Evolutionary conservation across 1,140 invertebrate species (phyloP).

Genomic region (Pomacea maculata): DNA sequence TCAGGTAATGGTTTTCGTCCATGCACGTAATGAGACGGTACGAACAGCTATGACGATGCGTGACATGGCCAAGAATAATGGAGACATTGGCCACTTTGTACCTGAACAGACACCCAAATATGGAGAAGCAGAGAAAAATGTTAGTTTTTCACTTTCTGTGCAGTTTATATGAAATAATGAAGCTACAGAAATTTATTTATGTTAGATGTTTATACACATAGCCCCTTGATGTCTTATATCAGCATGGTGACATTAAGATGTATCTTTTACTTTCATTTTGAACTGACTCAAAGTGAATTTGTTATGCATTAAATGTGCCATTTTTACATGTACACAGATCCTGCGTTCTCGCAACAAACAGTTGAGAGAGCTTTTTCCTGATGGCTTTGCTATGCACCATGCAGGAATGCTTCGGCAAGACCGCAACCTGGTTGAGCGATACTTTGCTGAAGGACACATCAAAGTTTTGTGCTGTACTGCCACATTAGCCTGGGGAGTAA

Average conservation of each 20-base stretch:
- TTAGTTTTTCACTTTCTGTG: conserved; percentile 39
- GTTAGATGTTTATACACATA: background rate
- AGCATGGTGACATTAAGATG: background rate
- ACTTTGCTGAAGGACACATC: conserved; percentile 80
- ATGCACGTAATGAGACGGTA: conserved; percentile 94
- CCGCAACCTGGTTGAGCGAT: conserved; percentile 71
- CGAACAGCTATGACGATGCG: conserved; percentile 78
- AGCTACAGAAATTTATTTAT: background rate
- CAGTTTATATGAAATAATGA: background rate
- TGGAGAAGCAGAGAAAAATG: conserved; percentile 59
- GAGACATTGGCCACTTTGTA: conserved; percentile 56
- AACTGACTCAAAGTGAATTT: background rate
- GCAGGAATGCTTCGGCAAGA: conserved; percentile 92
- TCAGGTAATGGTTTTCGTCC: conserved; percentile 98
- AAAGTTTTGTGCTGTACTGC: conserved; percentile 97
- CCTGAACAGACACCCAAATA: conserved; percentile 58
- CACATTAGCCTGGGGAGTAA: conserved; percentile 99
- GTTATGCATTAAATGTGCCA: background rate
- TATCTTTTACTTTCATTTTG: background rate
- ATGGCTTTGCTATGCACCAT: conserved; percentile 95
- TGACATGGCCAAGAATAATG: conserved; percentile 62
- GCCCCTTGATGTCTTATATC: background rate
- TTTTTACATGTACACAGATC: conserved; percentile 67
- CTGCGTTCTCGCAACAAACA: conserved; percentile 70
- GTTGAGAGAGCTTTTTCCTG: conserved; percentile 76